phyloP scores from a whole-genome alignment of 1,140 invertebrate genomes.

The Homarus americanus region DNA sequence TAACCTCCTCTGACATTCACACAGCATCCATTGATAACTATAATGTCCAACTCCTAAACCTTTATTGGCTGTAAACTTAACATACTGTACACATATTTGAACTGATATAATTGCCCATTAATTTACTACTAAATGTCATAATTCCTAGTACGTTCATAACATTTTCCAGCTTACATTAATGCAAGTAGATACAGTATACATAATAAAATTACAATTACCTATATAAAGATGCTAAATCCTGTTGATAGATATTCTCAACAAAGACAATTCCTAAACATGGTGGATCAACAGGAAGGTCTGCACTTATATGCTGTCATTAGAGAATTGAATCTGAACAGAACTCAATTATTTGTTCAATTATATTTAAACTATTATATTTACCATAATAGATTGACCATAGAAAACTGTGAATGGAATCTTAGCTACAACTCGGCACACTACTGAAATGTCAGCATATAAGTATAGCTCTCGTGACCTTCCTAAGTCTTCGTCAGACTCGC shows the following conservation, averaged over 20 bases:
- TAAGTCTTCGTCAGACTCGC: constrained; percentile 26
- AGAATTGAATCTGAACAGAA: background rate
- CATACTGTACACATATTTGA: too few relatives aligned
- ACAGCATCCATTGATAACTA: too few relatives aligned
- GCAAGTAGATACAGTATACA: background rate
- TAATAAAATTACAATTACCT: background rate
- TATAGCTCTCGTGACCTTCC: constrained; percentile 19
- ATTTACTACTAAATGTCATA: too few relatives aligned
- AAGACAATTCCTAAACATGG: constrained; percentile 35
- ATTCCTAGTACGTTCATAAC: too few relatives aligned
- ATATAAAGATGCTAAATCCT: constrained; percentile 26
- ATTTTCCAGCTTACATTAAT: background rate
- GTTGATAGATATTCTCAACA: constrained; percentile 19
- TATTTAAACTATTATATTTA: background rate
- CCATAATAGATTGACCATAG: background rate
- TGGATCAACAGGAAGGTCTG: constrained; percentile 17
- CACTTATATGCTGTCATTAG: constrained; percentile 34
- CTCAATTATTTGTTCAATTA: background rate
- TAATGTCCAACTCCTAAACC: too few relatives aligned
- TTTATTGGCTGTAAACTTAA: too few relatives aligned
- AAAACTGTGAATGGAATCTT: background rate
- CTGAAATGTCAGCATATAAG: constrained; percentile 18
- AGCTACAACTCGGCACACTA: background rate
- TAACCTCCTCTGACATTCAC: too few relatives aligned
- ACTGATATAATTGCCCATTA: too few relatives aligned